Evolutionary conservation across 1,140 invertebrate genomes (phyloP), one percentile per base, ranked within the genome.

Genomic region (Bombyx mandarina): DNA sequence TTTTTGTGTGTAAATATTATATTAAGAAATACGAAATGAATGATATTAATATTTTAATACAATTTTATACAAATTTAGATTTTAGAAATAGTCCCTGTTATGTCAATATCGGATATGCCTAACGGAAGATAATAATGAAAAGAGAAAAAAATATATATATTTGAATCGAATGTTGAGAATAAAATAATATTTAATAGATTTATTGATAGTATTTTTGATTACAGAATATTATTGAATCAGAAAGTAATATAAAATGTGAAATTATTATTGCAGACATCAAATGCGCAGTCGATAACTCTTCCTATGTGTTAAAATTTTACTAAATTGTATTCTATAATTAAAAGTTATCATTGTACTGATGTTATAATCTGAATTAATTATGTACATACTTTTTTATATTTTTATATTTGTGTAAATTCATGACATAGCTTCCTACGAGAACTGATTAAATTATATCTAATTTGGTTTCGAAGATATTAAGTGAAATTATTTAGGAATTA

Each of bases 1-100:
- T 65, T 62, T 71, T 70, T 12, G 42, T 54, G 44, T 85, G 77
- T 82, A 82, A 57, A 77, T 80, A 85, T 12, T n/a, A 35, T 35
- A 35, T 60, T 63, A 66, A 72, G 74, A 82, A 69, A 70, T 74
- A 67, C 74, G 73, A 77, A 79, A 65, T 80, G 80, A 84, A 82
- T 76, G 75, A 76, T 84, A 80, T 77, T 81, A 68, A 80, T 83
- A 84, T 82, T 84, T 85, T 82, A 82, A 71, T 86, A 83, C 61
- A 70, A 67, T 77, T 77, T 79, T 79, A 45, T 78, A 78, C 65
- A 61, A 75, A 71, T 78, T 60, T 54, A 54, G 53, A 18, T 73
- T 67, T 71, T 76, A 77, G 72, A 35, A 35, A 35, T 35, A 35
- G 26, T 35, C 26, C 26, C 65, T 68, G 26, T 68, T 75, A 69